Evolutionary conservation across 1,140 invertebrate species (phyloP).

Genomic region (Branchinecta lindahli): DNA sequence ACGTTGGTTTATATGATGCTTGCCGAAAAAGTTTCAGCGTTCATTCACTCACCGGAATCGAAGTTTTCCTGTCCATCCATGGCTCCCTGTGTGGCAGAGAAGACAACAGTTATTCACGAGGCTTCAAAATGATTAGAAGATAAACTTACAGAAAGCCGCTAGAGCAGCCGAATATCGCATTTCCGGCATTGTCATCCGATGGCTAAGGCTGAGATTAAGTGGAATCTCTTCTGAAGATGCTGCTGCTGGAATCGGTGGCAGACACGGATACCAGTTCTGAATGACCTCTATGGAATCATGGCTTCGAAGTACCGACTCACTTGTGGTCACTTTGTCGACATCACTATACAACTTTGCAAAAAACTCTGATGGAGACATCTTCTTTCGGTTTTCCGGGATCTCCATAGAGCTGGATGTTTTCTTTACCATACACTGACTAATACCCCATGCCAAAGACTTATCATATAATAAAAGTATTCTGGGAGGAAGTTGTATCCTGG

Average conservation of each 20-base stretch:
- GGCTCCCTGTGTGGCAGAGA: too few relatives aligned
- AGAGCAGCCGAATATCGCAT: neutral
- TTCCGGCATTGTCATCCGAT: neutral
- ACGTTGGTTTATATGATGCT: too few relatives aligned
- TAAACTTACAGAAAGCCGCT: neutral
- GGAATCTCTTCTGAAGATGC: neutral
- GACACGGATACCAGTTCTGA: neutral
- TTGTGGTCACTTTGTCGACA: constrained; percentile 1
- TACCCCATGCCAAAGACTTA: too few relatives aligned
- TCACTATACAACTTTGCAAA: constrained; percentile 20
- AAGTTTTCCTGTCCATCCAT: too few relatives aligned
- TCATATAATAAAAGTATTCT: too few relatives aligned
- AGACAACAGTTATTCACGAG: too few relatives aligned
- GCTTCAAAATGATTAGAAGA: neutral
- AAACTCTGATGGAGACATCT: constrained; percentile 20
- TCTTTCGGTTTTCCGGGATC: neutral
- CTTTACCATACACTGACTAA: too few relatives aligned
- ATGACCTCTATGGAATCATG: too few relatives aligned
- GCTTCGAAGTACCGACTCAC: neutral
- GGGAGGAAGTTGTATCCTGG: too few relatives aligned
- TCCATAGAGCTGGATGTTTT: too few relatives aligned
- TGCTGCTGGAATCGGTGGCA: neutral
- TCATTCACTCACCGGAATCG: too few relatives aligned
- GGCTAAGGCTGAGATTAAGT: neutral
- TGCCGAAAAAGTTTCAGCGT: too few relatives aligned